Percentiles rank a stretch among this genome's conserved stretches.
These are phyloP conservation scores for Halocaridina rubra DNA, from an alignment of 2,888 invertebrate species.

Conservation along the genomic window DNA sequence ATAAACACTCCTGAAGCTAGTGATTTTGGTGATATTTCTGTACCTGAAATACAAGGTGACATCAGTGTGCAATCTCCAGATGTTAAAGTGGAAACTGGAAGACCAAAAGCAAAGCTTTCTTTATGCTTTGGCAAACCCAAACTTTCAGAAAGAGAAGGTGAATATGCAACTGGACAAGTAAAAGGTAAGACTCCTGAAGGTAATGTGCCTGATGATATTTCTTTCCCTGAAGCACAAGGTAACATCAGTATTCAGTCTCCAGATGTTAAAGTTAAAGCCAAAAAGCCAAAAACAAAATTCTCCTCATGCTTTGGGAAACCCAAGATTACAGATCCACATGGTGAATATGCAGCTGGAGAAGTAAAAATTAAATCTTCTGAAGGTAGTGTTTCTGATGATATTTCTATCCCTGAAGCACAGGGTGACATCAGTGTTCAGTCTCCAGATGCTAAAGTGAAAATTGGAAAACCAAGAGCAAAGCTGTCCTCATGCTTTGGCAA, in stretches of 20 bases:
- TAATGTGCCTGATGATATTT: background rate
- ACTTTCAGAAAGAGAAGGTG: background rate
- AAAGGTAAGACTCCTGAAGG: background rate
- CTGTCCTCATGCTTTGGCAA: too few relatives aligned
- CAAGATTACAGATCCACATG: background rate
- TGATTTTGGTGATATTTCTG: background rate
- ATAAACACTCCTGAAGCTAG: background rate
- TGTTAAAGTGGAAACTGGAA: background rate
- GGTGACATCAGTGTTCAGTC: background rate
- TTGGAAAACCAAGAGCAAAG: too few relatives aligned
- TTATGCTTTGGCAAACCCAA: background rate
- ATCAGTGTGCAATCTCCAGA: background rate
- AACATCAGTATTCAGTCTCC: background rate
- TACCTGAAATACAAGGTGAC: background rate
- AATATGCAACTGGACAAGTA: background rate
- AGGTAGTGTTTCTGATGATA: background rate
- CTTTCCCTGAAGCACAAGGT: background rate
- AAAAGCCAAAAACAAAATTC: background rate
- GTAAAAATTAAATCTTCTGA: background rate
- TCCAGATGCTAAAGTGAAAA: background rate
- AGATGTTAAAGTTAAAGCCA: background rate
- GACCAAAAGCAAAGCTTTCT: background rate
- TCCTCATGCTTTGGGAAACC: slow-evolving; percentile 25
- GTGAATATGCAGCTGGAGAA: background rate
- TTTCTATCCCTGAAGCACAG: background rate